phyloP scores from a whole-genome alignment of 2,888 invertebrate genomes.

The Oxycera nigricornis region DNA sequence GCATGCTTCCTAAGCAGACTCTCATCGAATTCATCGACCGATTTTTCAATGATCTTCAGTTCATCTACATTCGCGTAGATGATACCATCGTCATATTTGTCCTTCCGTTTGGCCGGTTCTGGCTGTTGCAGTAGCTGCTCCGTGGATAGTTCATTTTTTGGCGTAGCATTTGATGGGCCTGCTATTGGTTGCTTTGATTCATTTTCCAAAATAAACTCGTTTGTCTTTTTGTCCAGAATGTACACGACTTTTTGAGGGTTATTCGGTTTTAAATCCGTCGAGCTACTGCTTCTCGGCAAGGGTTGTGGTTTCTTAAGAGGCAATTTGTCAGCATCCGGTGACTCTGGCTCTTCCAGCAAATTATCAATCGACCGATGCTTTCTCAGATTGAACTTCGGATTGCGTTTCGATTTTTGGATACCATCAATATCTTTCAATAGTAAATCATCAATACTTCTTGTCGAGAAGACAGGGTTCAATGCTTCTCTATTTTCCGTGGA shows the following conservation, averaged over 20 bases:
- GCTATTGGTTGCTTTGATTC: neutral
- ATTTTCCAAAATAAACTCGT: conserved; percentile 48
- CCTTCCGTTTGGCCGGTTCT: conserved; percentile 20
- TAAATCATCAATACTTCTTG: conserved; percentile 52
- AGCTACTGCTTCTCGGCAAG: conserved; percentile 56
- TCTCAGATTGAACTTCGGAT: conserved; percentile 46
- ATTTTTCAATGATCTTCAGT: conserved; percentile 19
- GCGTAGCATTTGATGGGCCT: neutral
- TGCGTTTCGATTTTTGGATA: conserved; percentile 43
- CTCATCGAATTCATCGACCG: neutral
- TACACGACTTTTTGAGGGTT: conserved; percentile 45
- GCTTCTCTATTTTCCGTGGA: conserved; percentile 22
- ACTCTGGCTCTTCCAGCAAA: conserved; percentile 35
- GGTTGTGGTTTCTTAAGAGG: conserved; percentile 52
- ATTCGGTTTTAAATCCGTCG: conserved; percentile 45
- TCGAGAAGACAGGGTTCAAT: conserved; percentile 45
- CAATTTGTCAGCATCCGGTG: conserved; percentile 1
- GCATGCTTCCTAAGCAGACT: neutral
- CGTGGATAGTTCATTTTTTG: neutral
- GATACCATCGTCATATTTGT: conserved; percentile 9
- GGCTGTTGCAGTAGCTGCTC: neutral
- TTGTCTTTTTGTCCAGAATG: conserved; percentile 44
- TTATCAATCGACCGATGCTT: conserved; percentile 43
- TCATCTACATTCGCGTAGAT: conserved; percentile 31
- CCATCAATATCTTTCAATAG: conserved; percentile 49